Base-by-base conservation (phyloP, 2,113 vertebrate species). In the Anthoscopus minutus region DNA sequence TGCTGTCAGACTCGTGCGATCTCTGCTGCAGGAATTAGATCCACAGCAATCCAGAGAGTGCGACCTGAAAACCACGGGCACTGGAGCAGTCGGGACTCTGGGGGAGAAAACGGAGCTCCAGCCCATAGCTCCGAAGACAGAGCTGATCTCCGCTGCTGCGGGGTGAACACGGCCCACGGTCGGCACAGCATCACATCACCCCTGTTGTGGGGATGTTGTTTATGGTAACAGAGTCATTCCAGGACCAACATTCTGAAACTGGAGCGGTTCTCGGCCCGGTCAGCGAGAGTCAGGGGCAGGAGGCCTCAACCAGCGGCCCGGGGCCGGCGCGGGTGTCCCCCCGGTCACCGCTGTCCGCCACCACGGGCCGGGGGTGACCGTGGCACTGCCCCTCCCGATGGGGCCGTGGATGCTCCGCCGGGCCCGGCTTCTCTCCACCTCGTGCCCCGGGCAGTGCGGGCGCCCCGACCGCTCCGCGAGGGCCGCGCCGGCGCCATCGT, bases 161-260 rank as follows among this genome's bases (percentile, higher is more conserved):
- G 9, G 1, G 31, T 0, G n/a, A 57, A 7, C 62, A 22, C 3
- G 23, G 35, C 16, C 30, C 33, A 1, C 0, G 61, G 15, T 13
- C 20, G 27, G 31, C 31, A 28, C 28, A 37, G 24, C 28, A 23
- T 2, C 62, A 1, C 47, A 33, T 1, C 5, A 10, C 2, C 9
- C 3, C 24, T 6, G 25, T 2, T 45, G 8, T 13, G 8, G 24
- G 62, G 8, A 5, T 9, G 30, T 4, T 22, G 6, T 27, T 33
- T 27, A 12, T 9, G 38, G 28, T 2, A 47, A 35, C 9, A 17
- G 20, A 40, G 1, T 5, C 2, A 19, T 30, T 47, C 31, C 67
- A 47, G 31, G 13, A 2, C 25, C 45, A 30, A 3, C 1, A 11
- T 10, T 18, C 31, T 5, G 33, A 22, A 10, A 8, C 31, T 2